phyloP scores from a whole-genome alignment of 2,113 vertebrate genomes.

The Lichenostomus cassidix region DNA sequence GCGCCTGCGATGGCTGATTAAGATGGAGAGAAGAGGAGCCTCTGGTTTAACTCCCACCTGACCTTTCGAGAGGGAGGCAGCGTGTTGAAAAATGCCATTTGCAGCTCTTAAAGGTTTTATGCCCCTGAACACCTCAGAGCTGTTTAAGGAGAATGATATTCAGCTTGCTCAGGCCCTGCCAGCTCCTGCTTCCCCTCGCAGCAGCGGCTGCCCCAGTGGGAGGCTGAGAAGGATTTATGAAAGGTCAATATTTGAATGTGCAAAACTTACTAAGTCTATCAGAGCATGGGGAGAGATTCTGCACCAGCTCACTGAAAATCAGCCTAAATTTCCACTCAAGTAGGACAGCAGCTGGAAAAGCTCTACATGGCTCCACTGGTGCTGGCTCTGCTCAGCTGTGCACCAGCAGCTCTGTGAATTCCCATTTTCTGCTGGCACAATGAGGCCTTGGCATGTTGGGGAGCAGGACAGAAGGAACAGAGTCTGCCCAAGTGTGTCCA shows the following conservation, averaged over 20 bases:
- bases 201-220: background rate
- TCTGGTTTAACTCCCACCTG: slow-evolving; percentile 60
- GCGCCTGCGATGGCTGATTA: background rate
- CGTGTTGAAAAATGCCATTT: slow-evolving; percentile 40
- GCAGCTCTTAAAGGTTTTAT: slow-evolving; percentile 61
- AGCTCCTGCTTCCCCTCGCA: slow-evolving; percentile 23
- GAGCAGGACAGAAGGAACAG: accelerated
- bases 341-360: background rate
- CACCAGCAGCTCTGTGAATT: background rate
- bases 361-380: accelerated
- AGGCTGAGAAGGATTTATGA: slow-evolving; percentile 49
- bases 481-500: background rate
- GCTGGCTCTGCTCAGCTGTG: background rate
- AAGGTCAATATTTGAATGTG: slow-evolving; percentile 67
- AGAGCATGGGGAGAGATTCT: background rate
- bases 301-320: background rate
- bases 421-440: accelerated
- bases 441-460: accelerated
- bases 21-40: slow-evolving; percentile 53
- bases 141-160: slow-evolving; percentile 60
- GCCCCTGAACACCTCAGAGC: slow-evolving; percentile 39
- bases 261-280: slow-evolving; percentile 45
- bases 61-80: slow-evolving; percentile 37
- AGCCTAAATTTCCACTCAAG: background rate
- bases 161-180: slow-evolving; percentile 55